A percentile compares a stretch with the other conserved stretches of the same genome.
These are phyloP conservation scores for Oreochromis grahami DNA, from an alignment of 2,797 vertebrate species.

Conservation along the genomic window DNA sequence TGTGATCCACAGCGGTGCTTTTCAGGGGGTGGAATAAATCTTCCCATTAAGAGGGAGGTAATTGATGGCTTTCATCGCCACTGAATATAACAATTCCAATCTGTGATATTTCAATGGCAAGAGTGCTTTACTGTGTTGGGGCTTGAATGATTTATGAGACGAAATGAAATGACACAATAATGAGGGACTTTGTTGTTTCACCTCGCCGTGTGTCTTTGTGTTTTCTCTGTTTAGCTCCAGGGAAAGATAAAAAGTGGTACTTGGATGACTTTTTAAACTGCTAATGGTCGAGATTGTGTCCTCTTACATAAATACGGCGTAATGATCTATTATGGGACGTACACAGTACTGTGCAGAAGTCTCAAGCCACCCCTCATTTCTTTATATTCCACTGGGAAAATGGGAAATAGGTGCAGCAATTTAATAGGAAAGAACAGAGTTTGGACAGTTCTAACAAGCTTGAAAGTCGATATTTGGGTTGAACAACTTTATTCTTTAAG, in stretches of 20 bases:
- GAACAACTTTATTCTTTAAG: not conserved
- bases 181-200: conserved; percentile 41
- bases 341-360: not conserved
- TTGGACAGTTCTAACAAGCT: not conserved
- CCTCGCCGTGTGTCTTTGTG: conserved; percentile 9
- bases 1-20: conserved; percentile 35
- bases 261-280: not conserved
- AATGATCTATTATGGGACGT: not conserved
- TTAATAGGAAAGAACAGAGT: not conserved
- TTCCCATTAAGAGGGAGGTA: conserved; percentile 57
- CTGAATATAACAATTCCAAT: conserved; percentile 56
- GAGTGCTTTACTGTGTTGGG: conserved; percentile 25
- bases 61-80: conserved; percentile 68
- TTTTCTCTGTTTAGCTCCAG: conserved; percentile 2
- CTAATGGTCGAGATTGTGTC: not conserved
- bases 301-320: not conserved
- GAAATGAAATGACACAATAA: conserved; percentile 54
- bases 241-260: not conserved
- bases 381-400: not conserved
- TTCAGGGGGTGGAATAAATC: conserved; percentile 53
- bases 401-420: not conserved
- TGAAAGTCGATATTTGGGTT: not conserved
- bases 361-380: not conserved
- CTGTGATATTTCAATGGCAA: conserved; percentile 43
- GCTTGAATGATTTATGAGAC: conserved; percentile 53